Conservation (phyloP, 1,140 invertebrate genomes). For the Amphibalanus amphitrite region DNA sequence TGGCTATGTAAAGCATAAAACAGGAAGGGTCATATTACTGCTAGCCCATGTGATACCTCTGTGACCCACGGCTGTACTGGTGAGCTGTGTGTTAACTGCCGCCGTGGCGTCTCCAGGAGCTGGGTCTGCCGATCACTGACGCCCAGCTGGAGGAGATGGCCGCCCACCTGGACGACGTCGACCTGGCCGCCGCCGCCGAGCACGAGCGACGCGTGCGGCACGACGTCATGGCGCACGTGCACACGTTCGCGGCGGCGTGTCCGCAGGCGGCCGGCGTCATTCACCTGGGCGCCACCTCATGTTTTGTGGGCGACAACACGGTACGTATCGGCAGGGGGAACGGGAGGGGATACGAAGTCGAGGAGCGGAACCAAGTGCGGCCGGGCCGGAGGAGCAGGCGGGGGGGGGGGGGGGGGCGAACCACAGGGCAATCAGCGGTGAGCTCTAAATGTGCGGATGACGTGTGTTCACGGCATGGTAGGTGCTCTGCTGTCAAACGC, state of each 20-base stretch:
- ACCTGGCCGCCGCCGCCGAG: conserved; percentile 60
- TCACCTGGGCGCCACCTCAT: conserved; percentile 93
- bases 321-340: conserved; percentile 30
- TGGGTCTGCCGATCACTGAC: conserved; percentile 72
- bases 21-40: conserved; percentile 6
- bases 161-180: conserved; percentile 59
- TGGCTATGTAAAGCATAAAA: conserved; percentile 6
- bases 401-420: too few species aligned
- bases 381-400: too few species aligned
- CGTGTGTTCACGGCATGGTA: too few species aligned
- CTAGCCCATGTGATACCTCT: conserved; percentile 4
- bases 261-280: conserved; percentile 86
- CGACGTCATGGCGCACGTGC: conserved; percentile 99
- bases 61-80: not conserved
- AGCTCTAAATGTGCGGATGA: too few species aligned
- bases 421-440: too few species aligned
- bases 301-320: conserved; percentile 95
- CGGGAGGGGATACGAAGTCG: too few species aligned
- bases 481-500: too few species aligned
- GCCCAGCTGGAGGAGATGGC: conserved; percentile 82
- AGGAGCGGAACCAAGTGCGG: too few species aligned
- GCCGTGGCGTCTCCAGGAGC: conserved; percentile 32
- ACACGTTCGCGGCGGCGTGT: conserved; percentile 72
- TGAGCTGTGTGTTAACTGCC: conserved; percentile 22
- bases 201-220: conserved; percentile 81